phyloP scores from a whole-genome alignment of 2,797 vertebrate species.

The Sebastiscus tertius region DNA sequence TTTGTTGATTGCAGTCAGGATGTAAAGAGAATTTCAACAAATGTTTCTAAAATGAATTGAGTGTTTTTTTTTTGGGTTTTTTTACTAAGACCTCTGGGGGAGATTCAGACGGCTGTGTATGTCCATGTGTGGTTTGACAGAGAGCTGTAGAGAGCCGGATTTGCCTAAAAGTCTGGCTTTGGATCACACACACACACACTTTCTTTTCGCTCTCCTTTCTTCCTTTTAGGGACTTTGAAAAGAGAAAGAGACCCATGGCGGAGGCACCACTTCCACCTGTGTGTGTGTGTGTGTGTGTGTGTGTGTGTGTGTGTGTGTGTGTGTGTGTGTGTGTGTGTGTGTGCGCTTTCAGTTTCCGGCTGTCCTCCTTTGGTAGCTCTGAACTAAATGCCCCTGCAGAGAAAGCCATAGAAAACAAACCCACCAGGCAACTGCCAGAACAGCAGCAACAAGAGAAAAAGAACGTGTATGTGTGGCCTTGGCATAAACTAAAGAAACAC shows the following conservation, averaged over 20 bases:
- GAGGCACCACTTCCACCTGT: constrained; percentile 61
- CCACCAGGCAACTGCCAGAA: constrained; percentile 35
- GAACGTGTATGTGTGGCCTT: constrained; percentile 30
- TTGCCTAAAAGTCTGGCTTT: constrained; percentile 57
- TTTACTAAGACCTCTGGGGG: not conserved
- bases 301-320: constrained; percentile 27
- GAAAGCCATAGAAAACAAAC: constrained; percentile 35
- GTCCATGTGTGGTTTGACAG: constrained; percentile 54
- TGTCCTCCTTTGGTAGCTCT: constrained; percentile 45
- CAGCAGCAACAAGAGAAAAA: not conserved
- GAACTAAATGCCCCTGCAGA: constrained; percentile 34
- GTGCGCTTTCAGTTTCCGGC: constrained; percentile 35
- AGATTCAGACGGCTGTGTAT: constrained; percentile 15
- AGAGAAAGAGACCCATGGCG: constrained; percentile 42
- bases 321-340: not conserved
- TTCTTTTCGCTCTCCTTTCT: constrained; percentile 57
- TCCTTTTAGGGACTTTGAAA: constrained; percentile 77
- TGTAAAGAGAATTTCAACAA: not conserved
- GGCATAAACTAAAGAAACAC: constrained; percentile 6
- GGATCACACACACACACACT: constrained; percentile 13
- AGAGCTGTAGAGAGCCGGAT: constrained; percentile 42
- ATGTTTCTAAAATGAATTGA: not conserved
- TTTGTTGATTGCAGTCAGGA: not conserved
- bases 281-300: constrained; percentile 26
- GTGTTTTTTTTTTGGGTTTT: not conserved